Conservation (phyloP, 1,140 invertebrate genomes). For the Goniozus legneri region DNA sequence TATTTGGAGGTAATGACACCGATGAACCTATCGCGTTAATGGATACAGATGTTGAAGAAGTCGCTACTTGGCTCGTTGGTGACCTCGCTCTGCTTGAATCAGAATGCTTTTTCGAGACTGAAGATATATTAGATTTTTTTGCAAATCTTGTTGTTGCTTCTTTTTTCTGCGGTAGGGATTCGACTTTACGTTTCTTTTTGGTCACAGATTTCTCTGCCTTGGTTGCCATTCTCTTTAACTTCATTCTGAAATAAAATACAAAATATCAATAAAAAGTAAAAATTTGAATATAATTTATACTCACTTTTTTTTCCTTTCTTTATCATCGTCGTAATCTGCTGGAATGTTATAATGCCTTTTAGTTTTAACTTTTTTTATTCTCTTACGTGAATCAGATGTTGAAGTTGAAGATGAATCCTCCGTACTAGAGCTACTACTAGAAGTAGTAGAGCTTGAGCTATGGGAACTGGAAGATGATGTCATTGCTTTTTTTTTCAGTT, state of each 20-base stretch:
- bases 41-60: constrained; percentile 4
- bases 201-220: constrained; percentile 41
- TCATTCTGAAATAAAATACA: constrained; percentile 30
- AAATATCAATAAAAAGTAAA: constrained; percentile 1
- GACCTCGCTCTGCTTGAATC: constrained; percentile 33
- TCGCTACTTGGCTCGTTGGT: constrained; percentile 22
- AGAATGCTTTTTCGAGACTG: constrained; percentile 37
- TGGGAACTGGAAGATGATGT: constrained; percentile 66
- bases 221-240: constrained; percentile 43
- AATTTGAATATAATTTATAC: constrained; percentile 5
- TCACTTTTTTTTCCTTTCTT: constrained; percentile 49
- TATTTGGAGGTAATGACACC: constrained; percentile 21
- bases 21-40: constrained; percentile 16
- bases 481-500: constrained; percentile 60
- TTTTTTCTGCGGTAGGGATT: constrained; percentile 33
- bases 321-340: constrained; percentile 56
- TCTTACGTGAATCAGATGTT: constrained; percentile 54
- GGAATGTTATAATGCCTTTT: constrained; percentile 61
- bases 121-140: constrained; percentile 37
- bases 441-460: constrained; percentile 61
- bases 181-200: constrained; percentile 49
- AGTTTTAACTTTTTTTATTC: constrained; percentile 56
- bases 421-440: constrained; percentile 59
- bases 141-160: constrained; percentile 27
- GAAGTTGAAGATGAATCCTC: constrained; percentile 58